Evolutionary conservation across 2,113 vertebrate genomes (phyloP).

Genomic region (Gopherus flavomarginatus): DNA sequence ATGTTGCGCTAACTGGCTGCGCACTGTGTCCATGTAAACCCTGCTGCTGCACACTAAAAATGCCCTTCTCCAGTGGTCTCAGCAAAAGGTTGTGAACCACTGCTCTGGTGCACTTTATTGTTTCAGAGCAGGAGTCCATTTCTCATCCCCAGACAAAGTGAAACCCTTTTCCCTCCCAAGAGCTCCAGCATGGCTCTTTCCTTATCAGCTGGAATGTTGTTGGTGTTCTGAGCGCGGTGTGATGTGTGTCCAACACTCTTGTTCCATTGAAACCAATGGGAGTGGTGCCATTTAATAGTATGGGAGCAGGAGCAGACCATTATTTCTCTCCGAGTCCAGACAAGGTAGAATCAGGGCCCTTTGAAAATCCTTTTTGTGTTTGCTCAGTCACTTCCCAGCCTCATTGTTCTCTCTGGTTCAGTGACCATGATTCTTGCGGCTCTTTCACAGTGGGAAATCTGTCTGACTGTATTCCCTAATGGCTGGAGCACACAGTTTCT

Average conservation of each 20-base stretch:
- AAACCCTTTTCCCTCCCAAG: background rate
- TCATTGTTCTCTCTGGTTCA: background rate
- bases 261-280: background rate
- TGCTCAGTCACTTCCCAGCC: background rate
- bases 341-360: accelerated
- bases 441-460: background rate
- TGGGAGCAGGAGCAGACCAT: background rate
- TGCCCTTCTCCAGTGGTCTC: too few species aligned
- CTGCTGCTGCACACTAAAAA: background rate
- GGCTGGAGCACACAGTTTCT: background rate
- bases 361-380: background rate
- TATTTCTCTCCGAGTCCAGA: background rate
- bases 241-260: background rate
- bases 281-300: background rate
- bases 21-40: background rate
- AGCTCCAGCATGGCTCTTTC: background rate
- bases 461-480: background rate
- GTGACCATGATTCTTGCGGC: accelerated
- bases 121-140: background rate
- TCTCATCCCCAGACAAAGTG: background rate
- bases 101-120: background rate
- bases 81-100: too few species aligned
- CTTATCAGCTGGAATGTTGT: background rate
- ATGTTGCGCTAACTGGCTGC: background rate
- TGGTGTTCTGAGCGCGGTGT: background rate